Evolutionary conservation across 1,140 invertebrate species (phyloP).

Genomic region (Drosophila orosa): DNA sequence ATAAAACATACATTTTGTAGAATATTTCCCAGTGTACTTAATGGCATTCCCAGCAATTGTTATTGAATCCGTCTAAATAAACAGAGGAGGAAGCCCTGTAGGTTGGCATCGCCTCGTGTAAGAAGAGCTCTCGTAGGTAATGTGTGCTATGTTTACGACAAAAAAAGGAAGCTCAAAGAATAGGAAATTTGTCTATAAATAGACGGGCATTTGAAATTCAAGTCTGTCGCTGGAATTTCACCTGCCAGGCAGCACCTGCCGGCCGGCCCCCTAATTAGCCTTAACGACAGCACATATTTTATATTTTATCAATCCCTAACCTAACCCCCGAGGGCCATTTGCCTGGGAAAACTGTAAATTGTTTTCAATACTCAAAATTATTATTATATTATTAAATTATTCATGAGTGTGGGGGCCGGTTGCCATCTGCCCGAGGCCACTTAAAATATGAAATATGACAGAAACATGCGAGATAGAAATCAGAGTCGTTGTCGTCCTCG

Average conservation of each 20-base stretch:
- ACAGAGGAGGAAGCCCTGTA: constrained; percentile 7
- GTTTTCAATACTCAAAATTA: constrained; percentile 62
- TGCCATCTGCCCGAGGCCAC: constrained; percentile 48
- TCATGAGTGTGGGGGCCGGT: constrained; percentile 39
- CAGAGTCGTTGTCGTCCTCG: constrained; percentile 34
- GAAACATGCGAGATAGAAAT: constrained; percentile 60
- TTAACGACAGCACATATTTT: constrained; percentile 43
- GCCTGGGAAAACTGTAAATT: constrained; percentile 61
- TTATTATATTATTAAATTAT: constrained; percentile 67
- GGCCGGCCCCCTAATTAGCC: constrained; percentile 39
- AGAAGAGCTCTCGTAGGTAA: not conserved
- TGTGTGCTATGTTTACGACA: too few species aligned
- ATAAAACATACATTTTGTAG: not conserved
- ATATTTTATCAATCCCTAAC: constrained; percentile 47
- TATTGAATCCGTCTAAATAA: constrained; percentile 57
- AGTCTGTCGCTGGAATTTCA: constrained; percentile 5
- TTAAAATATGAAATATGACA: constrained; percentile 65
- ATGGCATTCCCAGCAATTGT: constrained; percentile 53
- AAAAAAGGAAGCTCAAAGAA: not conserved
- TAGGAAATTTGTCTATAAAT: constrained; percentile 38
- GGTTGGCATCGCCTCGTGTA: constrained; percentile 3
- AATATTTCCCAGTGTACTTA: constrained; percentile 1
- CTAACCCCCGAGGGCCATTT: constrained; percentile 13
- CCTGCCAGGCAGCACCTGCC: constrained; percentile 8
- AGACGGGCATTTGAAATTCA: constrained; percentile 31